These are phyloP conservation scores for Petrosia ficiformis DNA, from an alignment of 37 sponge, comb jelly and placozoan species.

Conservation along the genomic window DNA sequence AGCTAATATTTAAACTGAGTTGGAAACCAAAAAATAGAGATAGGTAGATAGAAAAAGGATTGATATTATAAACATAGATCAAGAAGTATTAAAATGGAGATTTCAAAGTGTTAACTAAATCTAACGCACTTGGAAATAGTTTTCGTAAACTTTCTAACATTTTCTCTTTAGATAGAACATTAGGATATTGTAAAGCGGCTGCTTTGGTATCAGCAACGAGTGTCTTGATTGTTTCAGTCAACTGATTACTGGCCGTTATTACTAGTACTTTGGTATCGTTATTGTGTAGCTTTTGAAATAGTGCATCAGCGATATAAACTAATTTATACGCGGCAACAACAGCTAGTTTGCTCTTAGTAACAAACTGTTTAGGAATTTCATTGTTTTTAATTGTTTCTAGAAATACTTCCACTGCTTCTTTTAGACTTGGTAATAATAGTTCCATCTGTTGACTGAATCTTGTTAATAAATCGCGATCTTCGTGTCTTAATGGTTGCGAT, in stretches of 20 bases:
- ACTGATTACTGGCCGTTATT: constrained; percentile 49
- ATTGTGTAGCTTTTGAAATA: constrained; percentile 77
- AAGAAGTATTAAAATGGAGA: neutral
- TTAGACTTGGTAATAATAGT: constrained; percentile 56
- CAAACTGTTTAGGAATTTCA: constrained; percentile 65
- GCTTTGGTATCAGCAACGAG: constrained; percentile 73
- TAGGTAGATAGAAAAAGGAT: neutral
- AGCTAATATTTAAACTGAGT: no score
- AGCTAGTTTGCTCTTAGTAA: constrained; percentile 56
- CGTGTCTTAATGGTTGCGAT: constrained; percentile 44
- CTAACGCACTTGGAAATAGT: constrained; percentile 47
- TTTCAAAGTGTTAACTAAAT: constrained; percentile 44
- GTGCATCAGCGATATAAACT: constrained; percentile 76
- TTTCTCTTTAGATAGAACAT: constrained; percentile 45
- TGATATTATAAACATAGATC: neutral
- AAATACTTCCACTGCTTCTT: constrained; percentile 41
- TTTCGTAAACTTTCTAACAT: constrained; percentile 56
- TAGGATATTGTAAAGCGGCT: constrained; percentile 79
- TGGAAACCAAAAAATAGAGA: constrained; percentile 10
- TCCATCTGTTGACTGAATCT: constrained; percentile 69
- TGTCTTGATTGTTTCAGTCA: constrained; percentile 64
- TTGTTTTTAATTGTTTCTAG: constrained; percentile 28
- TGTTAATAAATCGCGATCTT: constrained; percentile 48
- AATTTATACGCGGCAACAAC: constrained; percentile 81
- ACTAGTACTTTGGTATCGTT: constrained; percentile 52